Evolutionary conservation across 2,113 vertebrate genomes (phyloP).

Genomic region (Corythoichthys intestinalis): DNA sequence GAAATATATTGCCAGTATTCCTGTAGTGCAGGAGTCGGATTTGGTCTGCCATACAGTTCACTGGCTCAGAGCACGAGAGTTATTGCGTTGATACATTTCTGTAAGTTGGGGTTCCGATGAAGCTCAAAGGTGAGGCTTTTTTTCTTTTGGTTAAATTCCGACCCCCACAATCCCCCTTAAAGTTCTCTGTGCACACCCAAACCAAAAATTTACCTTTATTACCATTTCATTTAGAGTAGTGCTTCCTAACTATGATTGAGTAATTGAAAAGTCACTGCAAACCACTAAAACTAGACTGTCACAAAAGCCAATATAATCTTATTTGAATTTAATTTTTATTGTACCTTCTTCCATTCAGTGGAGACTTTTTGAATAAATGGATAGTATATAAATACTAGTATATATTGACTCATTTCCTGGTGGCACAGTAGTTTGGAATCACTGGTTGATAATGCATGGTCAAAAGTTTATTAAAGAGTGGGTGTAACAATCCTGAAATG

Average conservation of each 20-base stretch:
- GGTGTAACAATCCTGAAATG: not conserved
- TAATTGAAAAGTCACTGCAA: too few species aligned
- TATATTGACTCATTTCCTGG: not conserved
- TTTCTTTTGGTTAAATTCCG: not conserved
- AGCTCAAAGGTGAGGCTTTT: not conserved
- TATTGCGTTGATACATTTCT: not conserved
- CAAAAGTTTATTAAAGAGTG: not conserved
- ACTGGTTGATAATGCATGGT: not conserved
- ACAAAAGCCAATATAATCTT: too few species aligned
- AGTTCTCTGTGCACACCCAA: not conserved
- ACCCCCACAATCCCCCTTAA: too few species aligned
- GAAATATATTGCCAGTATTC: conserved; percentile 43
- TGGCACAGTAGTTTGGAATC: not conserved
- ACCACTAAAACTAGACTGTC: too few species aligned
- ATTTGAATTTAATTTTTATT: too few species aligned
- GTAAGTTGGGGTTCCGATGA: not conserved
- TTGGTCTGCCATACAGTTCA: not conserved
- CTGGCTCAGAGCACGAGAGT: not conserved
- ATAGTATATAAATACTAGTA: not conserved
- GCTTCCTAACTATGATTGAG: too few species aligned
- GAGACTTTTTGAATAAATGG: too few species aligned
- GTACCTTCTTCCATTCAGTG: too few species aligned
- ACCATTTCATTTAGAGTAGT: too few species aligned
- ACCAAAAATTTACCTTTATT: not conserved
- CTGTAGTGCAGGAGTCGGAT: conserved; percentile 14